Evolutionary conservation across 2,797 vertebrate species (phyloP).

Genomic region (Propithecus perrieri): DNA sequence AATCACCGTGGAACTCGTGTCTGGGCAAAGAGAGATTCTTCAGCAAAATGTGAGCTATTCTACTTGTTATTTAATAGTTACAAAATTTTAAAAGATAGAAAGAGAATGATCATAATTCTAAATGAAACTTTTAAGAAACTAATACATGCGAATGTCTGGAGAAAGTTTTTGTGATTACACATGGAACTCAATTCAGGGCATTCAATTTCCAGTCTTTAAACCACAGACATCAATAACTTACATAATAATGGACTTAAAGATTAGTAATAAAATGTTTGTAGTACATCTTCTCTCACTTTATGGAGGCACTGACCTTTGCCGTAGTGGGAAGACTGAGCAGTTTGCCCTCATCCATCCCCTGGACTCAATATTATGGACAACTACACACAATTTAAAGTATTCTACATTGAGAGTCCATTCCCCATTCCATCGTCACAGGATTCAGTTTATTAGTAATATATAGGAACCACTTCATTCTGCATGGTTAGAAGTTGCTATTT

Average conservation of each 20-base stretch:
- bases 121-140: neutral
- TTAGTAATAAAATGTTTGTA: slow-evolving; percentile 47
- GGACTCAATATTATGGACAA: neutral
- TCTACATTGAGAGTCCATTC: neutral
- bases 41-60: neutral
- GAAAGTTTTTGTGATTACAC: neutral
- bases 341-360: neutral
- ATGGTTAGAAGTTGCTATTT: slow-evolving; percentile 57
- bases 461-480: slow-evolving; percentile 62
- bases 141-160: neutral
- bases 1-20: neutral
- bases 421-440: neutral
- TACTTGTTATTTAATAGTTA: neutral
- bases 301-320: slow-evolving; percentile 55
- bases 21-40: neutral
- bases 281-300: neutral
- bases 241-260: neutral
- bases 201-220: slow-evolving; percentile 44
- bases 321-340: neutral
- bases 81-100: neutral
- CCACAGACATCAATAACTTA: slow-evolving; percentile 18
- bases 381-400: neutral
- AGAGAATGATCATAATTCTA: neutral
- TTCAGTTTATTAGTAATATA: slow-evolving; percentile 51
- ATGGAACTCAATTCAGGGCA: neutral